Base-by-base conservation (phyloP, 1,140 invertebrate species). In the Drosophila obscura region DNA sequence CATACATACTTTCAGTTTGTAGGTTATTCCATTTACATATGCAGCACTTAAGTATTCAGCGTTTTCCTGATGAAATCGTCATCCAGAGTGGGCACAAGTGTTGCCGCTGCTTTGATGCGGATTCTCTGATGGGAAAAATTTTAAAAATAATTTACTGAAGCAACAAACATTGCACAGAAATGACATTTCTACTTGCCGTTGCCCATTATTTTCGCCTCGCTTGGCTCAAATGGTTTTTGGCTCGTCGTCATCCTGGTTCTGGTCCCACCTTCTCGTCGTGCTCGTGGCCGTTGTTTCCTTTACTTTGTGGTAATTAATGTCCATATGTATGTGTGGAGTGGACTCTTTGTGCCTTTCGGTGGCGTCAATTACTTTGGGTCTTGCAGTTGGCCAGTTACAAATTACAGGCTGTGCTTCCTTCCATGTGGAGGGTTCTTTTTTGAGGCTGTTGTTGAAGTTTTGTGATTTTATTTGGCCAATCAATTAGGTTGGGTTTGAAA, bases 151-250 rank as follows among this genome's bases (percentile, higher is more conserved):
- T 56, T 35, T 49, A 46, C 52, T 7, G 13, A 31, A 45, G 19
- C 13, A 26, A 26, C 45, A 31, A 58, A 52, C 68, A 69, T 58
- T 69, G 44, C 66, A 69, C 66, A 50, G 35, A 15, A 69, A 69
- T 69, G 64, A 69, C 64, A 69, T 69, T 69, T 69, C 44, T 19
- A 69, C 45, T 39, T 50, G 44, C 64, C 35, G 51, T 24, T 74
- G 74, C 82, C 59, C 82, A 87, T 87, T 87, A 87, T 78, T 79
- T 73, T 68, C 82, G 79, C 82, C 63, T 82, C 62, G 84, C 66
- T 75, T 63, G 63, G 6, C 63, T 46, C 72, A 76, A 83, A 80
- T 83, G 67, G 63, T 44, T 69, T 82, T 77, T 78, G 80, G 74
- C 57, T 64, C 61, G 77, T 52, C 62, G 61, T 68, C 66, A 67